Conservation (phyloP, 1,140 invertebrate species). For the Thaumatotibia leucotreta region DNA sequence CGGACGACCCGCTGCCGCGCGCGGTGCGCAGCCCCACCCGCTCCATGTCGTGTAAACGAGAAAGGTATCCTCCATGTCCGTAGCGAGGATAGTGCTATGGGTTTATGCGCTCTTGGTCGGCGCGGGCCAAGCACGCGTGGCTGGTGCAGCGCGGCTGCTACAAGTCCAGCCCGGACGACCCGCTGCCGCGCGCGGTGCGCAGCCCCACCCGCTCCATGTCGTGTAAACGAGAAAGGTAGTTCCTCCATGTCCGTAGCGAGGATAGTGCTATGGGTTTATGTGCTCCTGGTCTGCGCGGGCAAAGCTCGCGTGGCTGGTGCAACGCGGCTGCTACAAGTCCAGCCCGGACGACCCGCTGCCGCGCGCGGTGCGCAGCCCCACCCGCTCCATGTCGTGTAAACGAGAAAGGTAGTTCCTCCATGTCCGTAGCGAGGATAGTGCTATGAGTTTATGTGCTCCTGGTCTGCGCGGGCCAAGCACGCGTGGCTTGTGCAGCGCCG, state of each 20-base stretch:
- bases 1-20: constrained; percentile 33
- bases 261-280: constrained; percentile 61
- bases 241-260: background rate
- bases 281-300: constrained; percentile 53
- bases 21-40: constrained; percentile 37
- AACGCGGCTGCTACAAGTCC: constrained; percentile 54
- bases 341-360: constrained; percentile 34
- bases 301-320: constrained; percentile 59
- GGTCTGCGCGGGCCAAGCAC: constrained; percentile 46
- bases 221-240: constrained; percentile 54
- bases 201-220: constrained; percentile 51
- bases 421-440: constrained; percentile 44
- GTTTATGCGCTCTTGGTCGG: constrained; percentile 59
- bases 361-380: constrained; percentile 30
- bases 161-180: constrained; percentile 28
- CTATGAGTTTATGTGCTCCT: constrained; percentile 63
- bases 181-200: constrained; percentile 27
- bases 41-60: constrained; percentile 53
- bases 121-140: constrained; percentile 53
- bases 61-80: constrained; percentile 35
- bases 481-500: constrained; percentile 12
- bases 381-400: constrained; percentile 56
- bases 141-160: constrained; percentile 66
- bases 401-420: constrained; percentile 37
- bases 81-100: constrained; percentile 59